A percentile compares a stretch with the other conserved stretches of the same genome.
Conservation (phyloP, 2,888 invertebrate genomes). For the Xylophagus ater region DNA sequence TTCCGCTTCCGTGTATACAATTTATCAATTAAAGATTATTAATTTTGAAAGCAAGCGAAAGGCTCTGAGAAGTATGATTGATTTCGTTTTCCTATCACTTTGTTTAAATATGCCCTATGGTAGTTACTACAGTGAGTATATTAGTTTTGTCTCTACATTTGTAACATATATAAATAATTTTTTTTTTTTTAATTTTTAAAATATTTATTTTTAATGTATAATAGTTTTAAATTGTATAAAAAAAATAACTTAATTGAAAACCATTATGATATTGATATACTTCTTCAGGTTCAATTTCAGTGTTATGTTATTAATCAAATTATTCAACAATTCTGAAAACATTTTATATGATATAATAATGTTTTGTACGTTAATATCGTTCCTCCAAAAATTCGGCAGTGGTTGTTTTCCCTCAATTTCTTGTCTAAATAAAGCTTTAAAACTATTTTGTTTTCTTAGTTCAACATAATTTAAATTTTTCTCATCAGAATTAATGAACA, state of each 20-base stretch:
- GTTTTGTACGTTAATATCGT: constrained; percentile 12
- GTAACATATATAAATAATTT: neutral
- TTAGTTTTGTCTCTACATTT: too few species aligned
- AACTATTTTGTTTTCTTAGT: constrained; percentile 2
- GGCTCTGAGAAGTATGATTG: too few species aligned
- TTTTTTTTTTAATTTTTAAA: neutral
- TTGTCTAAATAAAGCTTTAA: constrained; percentile 11
- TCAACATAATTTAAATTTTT: neutral
- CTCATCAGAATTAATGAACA: constrained; percentile 6
- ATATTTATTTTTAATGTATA: constrained; percentile 1
- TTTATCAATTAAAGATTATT: too few species aligned
- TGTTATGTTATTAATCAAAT: constrained; percentile 7
- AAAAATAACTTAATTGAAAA: constrained; percentile 12
- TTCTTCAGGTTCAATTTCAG: constrained; percentile 13
- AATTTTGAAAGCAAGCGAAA: too few species aligned
- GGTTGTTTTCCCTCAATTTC: constrained; percentile 10
- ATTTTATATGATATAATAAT: constrained; percentile 11
- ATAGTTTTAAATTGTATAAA: constrained; percentile 3
- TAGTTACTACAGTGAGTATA: too few species aligned
- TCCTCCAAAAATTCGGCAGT: constrained; percentile 12
- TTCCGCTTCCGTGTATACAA: too few species aligned
- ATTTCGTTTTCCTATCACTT: too few species aligned
- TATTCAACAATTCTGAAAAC: constrained; percentile 6
- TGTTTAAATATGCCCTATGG: too few species aligned
- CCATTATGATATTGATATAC: constrained; percentile 12